Percentiles rank a stretch among this genome's conserved stretches.
These are phyloP conservation scores for Thumatha senex DNA, from an alignment of 2,888 invertebrate species.

Conservation along the genomic window DNA sequence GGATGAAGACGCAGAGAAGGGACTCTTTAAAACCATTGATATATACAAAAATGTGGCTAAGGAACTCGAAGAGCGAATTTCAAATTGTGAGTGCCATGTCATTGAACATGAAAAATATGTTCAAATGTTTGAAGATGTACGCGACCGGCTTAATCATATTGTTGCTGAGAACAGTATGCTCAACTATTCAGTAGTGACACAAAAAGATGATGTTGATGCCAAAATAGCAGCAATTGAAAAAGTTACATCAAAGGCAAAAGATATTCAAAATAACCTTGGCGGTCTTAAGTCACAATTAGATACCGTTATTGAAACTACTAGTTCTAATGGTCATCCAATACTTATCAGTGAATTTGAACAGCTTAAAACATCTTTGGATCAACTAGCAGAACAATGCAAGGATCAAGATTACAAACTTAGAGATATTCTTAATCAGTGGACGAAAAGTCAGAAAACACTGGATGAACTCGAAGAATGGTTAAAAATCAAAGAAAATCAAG, in stretches of 20 bases:
- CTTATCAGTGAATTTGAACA: constrained; percentile 89
- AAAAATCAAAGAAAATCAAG: constrained; percentile 91
- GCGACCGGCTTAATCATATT: constrained; percentile 92
- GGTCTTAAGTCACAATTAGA: constrained; percentile 88
- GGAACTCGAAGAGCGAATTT: constrained; percentile 87
- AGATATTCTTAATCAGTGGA: constrained; percentile 91
- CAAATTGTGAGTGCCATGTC: constrained; percentile 87
- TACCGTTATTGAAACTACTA: constrained; percentile 89
- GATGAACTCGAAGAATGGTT: constrained; percentile 93
- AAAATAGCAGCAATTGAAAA: constrained; percentile 90
- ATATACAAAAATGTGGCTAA: constrained; percentile 87
- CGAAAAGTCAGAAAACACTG: constrained; percentile 90
- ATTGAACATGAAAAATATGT: constrained; percentile 92
- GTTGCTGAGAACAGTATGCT: constrained; percentile 90
- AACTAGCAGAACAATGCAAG: constrained; percentile 88
- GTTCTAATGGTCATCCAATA: constrained; percentile 89
- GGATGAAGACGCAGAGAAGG: constrained; percentile 90
- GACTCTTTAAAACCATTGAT: constrained; percentile 88
- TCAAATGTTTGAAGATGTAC: constrained; percentile 91
- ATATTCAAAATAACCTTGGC: constrained; percentile 88
- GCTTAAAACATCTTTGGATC: constrained; percentile 89
- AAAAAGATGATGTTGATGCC: constrained; percentile 90
- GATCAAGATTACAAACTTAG: constrained; percentile 89
- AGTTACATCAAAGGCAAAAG: constrained; percentile 87
- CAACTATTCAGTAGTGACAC: constrained; percentile 90